phyloP scores from a whole-genome alignment of 2,888 invertebrate species.

The Bombyx huttoni region DNA sequence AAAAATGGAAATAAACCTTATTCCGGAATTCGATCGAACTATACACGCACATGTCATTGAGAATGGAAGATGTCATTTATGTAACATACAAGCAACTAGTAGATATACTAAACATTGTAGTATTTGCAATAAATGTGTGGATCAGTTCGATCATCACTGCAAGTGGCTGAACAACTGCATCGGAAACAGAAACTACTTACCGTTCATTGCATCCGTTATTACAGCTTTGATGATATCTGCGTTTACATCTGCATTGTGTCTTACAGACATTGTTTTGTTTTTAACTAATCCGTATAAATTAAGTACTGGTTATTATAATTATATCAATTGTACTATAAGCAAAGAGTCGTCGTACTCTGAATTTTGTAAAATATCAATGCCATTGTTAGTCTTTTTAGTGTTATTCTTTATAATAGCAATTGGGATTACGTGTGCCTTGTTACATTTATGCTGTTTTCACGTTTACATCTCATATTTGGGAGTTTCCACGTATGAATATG shows the following conservation, averaged over 20 bases:
- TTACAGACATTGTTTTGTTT: constrained; percentile 78
- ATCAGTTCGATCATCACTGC: constrained; percentile 96
- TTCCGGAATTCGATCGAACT: constrained; percentile 88
- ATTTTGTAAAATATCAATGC: constrained; percentile 43
- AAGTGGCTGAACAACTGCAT: constrained; percentile 99
- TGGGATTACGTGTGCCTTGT: constrained; percentile 80
- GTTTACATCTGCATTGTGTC: constrained; percentile 78
- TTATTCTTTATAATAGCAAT: constrained; percentile 80
- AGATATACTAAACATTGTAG: constrained; percentile 94
- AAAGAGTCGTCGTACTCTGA: constrained; percentile 15
- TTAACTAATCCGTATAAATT: constrained; percentile 73
- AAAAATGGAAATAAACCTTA: constrained; percentile 71
- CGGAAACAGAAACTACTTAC: constrained; percentile 89
- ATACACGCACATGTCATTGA: constrained; percentile 95
- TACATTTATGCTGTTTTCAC: constrained; percentile 91
- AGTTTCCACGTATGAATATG: constrained; percentile 92
- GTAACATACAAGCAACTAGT: constrained; percentile 84
- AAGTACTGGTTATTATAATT: constrained; percentile 69
- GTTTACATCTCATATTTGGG: constrained; percentile 88
- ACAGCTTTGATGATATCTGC: constrained; percentile 82
- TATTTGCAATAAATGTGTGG: constrained; percentile 97
- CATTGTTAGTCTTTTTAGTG: constrained; percentile 50
- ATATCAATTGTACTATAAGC: constrained; percentile 36
- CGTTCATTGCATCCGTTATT: constrained; percentile 85
- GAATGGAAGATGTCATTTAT: constrained; percentile 93